A percentile compares a stretch with the other conserved stretches of the same genome.
These are phyloP conservation scores for Clunio marinus DNA, from an alignment of 2,888 invertebrate genomes.

Conservation along the genomic window DNA sequence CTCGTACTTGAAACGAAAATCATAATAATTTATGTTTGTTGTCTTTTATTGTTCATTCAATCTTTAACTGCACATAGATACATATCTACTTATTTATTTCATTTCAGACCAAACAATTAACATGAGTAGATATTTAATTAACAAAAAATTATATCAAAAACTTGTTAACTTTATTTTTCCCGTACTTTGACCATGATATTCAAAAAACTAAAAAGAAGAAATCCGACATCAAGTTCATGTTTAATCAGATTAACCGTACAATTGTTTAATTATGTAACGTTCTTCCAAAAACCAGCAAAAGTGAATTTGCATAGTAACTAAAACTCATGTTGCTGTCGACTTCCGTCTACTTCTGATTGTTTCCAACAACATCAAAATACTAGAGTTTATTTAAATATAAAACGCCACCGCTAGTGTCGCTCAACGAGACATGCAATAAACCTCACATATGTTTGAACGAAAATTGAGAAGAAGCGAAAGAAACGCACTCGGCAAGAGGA, in stretches of 20 bases:
- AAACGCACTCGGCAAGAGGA: neutral
- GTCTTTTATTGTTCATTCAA: too few species aligned
- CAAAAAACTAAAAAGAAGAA: neutral
- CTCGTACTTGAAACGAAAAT: too few species aligned
- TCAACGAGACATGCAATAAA: neutral
- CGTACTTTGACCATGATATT: conserved; percentile 1
- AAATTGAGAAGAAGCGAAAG: neutral
- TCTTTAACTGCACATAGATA: too few species aligned
- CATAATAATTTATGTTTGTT: too few species aligned
- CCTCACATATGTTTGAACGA: neutral
- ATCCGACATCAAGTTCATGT: conserved; percentile 1
- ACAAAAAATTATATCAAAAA: neutral
- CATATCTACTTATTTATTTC: too few species aligned
- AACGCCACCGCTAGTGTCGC: neutral
- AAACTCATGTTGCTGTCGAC: neutral
- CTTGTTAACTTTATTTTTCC: neutral
- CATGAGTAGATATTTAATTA: neutral
- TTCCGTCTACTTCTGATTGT: conserved; percentile 9
- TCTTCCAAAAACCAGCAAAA: neutral
- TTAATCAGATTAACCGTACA: neutral
- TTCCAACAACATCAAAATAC: too few species aligned
- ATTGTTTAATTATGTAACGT: neutral
- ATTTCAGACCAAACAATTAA: neutral
- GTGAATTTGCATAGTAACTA: conserved; percentile 15
- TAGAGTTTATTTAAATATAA: neutral